A percentile compares a stretch with the other conserved stretches of the same genome.
These are phyloP conservation scores for Morone chrysops DNA, from an alignment of 2,113 vertebrate species.

Conservation along the genomic window DNA sequence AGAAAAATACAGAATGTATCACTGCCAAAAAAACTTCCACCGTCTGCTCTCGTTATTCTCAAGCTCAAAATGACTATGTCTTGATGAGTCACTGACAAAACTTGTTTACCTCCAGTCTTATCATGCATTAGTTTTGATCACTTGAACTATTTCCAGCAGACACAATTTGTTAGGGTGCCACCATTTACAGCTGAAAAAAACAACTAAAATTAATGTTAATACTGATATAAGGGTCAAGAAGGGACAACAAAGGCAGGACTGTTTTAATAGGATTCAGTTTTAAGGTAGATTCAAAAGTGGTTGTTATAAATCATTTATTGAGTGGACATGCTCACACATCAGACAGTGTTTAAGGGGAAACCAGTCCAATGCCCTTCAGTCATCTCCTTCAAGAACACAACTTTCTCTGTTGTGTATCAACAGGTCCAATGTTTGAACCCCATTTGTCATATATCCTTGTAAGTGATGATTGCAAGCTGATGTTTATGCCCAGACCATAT, in stretches of 20 bases:
- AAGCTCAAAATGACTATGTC: neutral
- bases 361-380: neutral
- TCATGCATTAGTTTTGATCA: too few species aligned
- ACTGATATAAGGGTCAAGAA: neutral
- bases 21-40: conserved; percentile 27
- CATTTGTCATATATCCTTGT: neutral
- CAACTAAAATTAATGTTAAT: neutral
- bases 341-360: too few species aligned
- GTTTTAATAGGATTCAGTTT: neutral
- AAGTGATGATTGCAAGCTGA: conserved; percentile 12
- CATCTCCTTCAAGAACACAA: neutral
- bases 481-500: conserved; percentile 2
- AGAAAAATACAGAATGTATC: conserved; percentile 61
- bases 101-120: neutral
- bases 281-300: neutral
- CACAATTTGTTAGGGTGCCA: neutral
- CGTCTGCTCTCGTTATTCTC: conserved; percentile 22
- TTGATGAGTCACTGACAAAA: neutral
- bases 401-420: conserved; percentile 28
- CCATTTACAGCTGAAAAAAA: too few species aligned
- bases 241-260: neutral
- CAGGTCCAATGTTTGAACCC: conserved; percentile 16
- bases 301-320: neutral
- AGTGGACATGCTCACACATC: neutral
- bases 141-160: neutral